Evolutionary conservation across 2,888 invertebrate genomes (phyloP).

Genomic region (Aleiodes testaceus): DNA sequence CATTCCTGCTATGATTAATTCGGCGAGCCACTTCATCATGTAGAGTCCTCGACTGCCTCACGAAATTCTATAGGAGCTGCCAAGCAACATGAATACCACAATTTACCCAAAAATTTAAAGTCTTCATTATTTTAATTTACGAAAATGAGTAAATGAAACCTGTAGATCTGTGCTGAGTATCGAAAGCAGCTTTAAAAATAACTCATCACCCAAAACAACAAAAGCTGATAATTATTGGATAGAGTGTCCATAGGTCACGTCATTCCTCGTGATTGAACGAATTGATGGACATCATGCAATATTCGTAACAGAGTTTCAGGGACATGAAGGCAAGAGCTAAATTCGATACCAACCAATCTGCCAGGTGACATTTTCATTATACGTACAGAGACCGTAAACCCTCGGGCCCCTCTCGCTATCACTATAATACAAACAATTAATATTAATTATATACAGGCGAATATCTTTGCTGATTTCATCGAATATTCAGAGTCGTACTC

Average conservation of each 20-base stretch:
- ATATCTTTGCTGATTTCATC: conserved; percentile 5
- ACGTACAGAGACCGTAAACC: conserved; percentile 21
- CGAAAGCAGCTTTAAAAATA: not conserved
- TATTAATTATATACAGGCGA: conserved; percentile 10
- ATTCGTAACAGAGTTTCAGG: not conserved
- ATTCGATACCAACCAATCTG: conserved; percentile 25
- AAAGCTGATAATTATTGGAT: conserved; percentile 8
- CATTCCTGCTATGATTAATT: conserved; percentile 65
- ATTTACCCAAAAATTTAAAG: conserved; percentile 38
- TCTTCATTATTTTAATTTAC: not conserved
- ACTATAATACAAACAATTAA: conserved; percentile 1
- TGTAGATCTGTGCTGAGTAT: conserved; percentile 22
- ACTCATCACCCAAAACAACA: not conserved
- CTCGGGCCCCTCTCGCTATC: not conserved
- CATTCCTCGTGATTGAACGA: conserved; percentile 15
- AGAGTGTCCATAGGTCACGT: not conserved
- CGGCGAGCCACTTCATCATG: conserved; percentile 67
- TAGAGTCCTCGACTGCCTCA: conserved; percentile 55
- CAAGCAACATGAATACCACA: conserved; percentile 50
- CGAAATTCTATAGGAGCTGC: conserved; percentile 60
- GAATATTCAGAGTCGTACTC: not conserved
- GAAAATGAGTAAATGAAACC: not conserved
- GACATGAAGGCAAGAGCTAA: not conserved
- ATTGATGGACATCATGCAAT: conserved; percentile 25
- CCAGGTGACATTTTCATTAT: conserved; percentile 26